Evolutionary conservation across 2,797 vertebrate genomes (phyloP).

Genomic region (Lepus oiostolus): DNA sequence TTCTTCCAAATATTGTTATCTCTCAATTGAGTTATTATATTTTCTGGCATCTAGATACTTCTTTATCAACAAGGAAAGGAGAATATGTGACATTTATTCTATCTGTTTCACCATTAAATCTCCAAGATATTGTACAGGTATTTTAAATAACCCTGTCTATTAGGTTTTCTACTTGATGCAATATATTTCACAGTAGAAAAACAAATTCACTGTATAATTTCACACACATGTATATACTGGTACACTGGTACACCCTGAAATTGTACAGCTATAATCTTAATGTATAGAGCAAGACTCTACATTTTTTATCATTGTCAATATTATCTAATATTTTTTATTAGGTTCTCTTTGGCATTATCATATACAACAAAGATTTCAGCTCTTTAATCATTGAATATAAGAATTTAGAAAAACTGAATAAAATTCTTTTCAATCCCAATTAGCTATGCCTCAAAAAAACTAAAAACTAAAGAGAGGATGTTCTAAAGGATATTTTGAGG

Average conservation of each 20-base stretch:
- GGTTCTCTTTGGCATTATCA: background rate
- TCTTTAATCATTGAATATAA: background rate
- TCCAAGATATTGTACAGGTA: background rate
- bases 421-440: background rate
- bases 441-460: background rate
- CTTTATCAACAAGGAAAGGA: background rate
- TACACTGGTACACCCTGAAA: background rate
- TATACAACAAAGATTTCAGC: background rate
- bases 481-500: background rate
- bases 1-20: background rate
- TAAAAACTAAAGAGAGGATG: background rate
- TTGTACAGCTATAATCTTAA: background rate
- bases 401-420: slow-evolving; percentile 1
- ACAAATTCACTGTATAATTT: background rate
- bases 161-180: background rate
- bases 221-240: background rate
- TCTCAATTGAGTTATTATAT: background rate
- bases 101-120: background rate
- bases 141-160: background rate
- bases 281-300: background rate
- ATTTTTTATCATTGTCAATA: background rate
- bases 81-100: background rate
- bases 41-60: background rate
- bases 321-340: background rate
- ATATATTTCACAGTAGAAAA: background rate